Evolutionary conservation across 1,140 invertebrate species (phyloP).

Genomic region (Brachionus sp.): DNA sequence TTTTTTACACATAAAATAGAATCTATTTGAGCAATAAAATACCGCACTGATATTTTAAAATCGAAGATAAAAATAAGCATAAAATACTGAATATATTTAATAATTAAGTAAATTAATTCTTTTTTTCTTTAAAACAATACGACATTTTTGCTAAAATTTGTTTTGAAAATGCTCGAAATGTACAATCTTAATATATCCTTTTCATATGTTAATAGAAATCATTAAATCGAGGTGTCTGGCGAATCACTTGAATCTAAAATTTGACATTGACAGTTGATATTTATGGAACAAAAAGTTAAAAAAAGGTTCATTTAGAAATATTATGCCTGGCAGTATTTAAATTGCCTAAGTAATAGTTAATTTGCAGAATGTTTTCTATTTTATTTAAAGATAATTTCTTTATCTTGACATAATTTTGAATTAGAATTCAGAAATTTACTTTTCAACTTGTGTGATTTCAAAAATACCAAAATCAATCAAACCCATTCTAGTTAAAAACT

Average conservation of each 20-base stretch:
- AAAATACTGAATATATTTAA: too few species aligned
- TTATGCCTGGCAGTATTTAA: not conserved
- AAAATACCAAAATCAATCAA: not conserved
- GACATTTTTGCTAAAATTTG: too few species aligned
- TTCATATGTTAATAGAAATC: not conserved
- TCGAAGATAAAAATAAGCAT: too few species aligned
- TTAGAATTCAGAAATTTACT: not conserved
- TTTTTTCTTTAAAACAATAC: too few species aligned
- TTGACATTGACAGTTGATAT: conserved; percentile 2
- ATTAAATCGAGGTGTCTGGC: not conserved
- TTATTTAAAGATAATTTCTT: not conserved
- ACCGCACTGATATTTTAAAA: too few species aligned
- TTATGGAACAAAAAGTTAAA: not conserved
- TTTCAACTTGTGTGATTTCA: not conserved
- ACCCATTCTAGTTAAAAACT: not conserved
- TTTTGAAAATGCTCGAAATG: too few species aligned
- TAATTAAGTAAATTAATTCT: too few species aligned
- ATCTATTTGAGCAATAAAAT: too few species aligned
- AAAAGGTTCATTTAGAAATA: not conserved
- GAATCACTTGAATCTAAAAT: not conserved
- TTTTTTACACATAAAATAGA: too few species aligned
- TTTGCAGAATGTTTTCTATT: not conserved
- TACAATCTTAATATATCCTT: too few species aligned
- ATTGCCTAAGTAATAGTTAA: not conserved
- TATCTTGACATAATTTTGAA: not conserved